phyloP scores from a whole-genome alignment of 2,888 invertebrate genomes.

The Pandemis cinnamomeana region DNA sequence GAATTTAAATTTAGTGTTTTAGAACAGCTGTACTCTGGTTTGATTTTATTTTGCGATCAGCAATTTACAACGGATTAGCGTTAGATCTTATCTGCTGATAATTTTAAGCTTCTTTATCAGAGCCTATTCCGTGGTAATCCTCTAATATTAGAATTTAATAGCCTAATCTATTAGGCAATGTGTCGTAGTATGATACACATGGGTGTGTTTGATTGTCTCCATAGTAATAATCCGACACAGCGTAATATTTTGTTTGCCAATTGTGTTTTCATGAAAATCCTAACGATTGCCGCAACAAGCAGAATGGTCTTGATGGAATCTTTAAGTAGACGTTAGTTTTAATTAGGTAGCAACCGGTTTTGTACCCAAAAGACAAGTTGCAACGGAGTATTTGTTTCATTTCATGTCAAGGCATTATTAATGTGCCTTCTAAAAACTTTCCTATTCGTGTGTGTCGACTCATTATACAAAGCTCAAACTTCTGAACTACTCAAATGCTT shows the following conservation, averaged over 20 bases:
- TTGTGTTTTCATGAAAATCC: neutral
- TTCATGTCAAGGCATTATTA: too few species aligned
- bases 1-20: neutral
- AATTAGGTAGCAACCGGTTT: too few species aligned
- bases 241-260: neutral
- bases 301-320: too few species aligned
- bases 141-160: conserved; percentile 28
- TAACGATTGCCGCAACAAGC: too few species aligned
- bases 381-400: too few species aligned
- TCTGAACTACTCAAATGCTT: neutral
- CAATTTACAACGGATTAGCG: conserved; percentile 15
- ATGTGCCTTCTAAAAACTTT: too few species aligned
- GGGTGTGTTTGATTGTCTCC: conserved; percentile 8
- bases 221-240: neutral
- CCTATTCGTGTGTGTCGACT: too few species aligned
- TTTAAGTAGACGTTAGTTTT: too few species aligned
- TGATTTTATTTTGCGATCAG: conserved; percentile 2
- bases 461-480: neutral
- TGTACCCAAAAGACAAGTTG: too few species aligned
- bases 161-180: conserved; percentile 21
- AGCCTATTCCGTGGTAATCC: conserved; percentile 20
- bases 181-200: conserved; percentile 6
- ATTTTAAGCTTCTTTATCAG: conserved; percentile 36
- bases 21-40: neutral
- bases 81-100: conserved; percentile 28